Conservation (phyloP, 1,140 invertebrate genomes). For the Galleria mellonella region DNA sequence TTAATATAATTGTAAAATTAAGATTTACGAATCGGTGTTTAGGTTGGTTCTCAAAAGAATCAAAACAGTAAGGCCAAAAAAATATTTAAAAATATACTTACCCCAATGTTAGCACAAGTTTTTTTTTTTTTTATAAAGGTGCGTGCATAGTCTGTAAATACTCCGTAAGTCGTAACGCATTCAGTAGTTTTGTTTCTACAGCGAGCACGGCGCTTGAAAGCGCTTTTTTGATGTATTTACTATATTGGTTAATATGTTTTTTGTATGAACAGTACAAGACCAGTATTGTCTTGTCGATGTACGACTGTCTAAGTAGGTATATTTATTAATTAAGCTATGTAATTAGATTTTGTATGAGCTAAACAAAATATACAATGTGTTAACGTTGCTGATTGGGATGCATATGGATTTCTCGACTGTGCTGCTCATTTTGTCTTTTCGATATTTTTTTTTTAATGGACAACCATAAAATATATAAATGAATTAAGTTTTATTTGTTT, state of each 20-base stretch:
- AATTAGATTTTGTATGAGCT: conserved; percentile 66
- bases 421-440: conserved; percentile 1
- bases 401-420: conserved; percentile 6
- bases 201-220: conserved; percentile 23
- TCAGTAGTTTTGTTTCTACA: no score
- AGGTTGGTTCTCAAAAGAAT: conserved; percentile 32
- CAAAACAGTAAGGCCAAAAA: conserved; percentile 39
- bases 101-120: conserved; percentile 53
- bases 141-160: conserved; percentile 21
- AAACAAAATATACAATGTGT: conserved; percentile 49
- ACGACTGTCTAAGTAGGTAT: conserved; percentile 27
- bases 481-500: no score
- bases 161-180: no score
- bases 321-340: conserved; percentile 39
- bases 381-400: conserved; percentile 15
- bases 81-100: conserved; percentile 17
- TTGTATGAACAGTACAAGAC: conserved; percentile 15
- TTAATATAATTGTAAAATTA: conserved; percentile 16
- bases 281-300: conserved; percentile 20
- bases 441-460: no score
- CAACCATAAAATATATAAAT: no score
- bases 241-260: conserved; percentile 26
- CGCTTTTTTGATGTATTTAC: conserved; percentile 49
- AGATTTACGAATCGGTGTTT: conserved; percentile 4
- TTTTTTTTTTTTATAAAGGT: conserved; percentile 25